Base-by-base conservation (phyloP, 1,140 invertebrate species). In the Drosophila nasuta region DNA sequence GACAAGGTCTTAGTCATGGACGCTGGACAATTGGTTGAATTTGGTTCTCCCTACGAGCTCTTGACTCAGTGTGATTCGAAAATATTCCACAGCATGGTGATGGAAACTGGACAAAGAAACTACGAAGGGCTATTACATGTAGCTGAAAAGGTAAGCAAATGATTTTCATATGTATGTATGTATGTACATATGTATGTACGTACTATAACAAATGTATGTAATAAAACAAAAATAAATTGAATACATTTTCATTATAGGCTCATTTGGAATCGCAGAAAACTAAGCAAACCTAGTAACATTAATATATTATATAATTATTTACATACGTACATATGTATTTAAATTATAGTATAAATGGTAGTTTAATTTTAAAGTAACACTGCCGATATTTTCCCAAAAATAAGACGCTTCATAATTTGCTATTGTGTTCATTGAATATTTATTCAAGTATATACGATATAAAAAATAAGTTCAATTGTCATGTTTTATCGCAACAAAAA, bases 61-160 rank as follows among this genome's bases (percentile, higher is more conserved):
- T 69, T 96, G n/a, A 93, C 94, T 0, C 54, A 74, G 35, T 56
- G 64, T n/a, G 25, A 68, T 1, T 67, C 72, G 0, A 74, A 71
- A 56, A 64, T 93, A 38, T 95, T 96, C 74, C 94, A 94, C 60
- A 91, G 93, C 38, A 94, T 96, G 94, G 94, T 94, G 0, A 88
- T 94, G 77, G 94, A 96, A 87, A 95, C 95, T 4, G 95, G 95
- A 2, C 81, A 91, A 41, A 93, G 93, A 3, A 95, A 94, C 43
- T 94, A 94, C 3, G 93, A 94, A 4, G 89, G 91, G 68, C 89
- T 96, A 5, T 90, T 93, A 1, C 92, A 94, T 65, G 93, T 95
- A 72, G 95, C 95, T 1, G 93, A 95, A 87, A 92, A 94, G 74
- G 94, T 86, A 49, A 46, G 51, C 11, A 46, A 7, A 38, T 38